Base-by-base conservation (phyloP, 1,140 invertebrate genomes). In the Pygmarrhopalites habei region DNA sequence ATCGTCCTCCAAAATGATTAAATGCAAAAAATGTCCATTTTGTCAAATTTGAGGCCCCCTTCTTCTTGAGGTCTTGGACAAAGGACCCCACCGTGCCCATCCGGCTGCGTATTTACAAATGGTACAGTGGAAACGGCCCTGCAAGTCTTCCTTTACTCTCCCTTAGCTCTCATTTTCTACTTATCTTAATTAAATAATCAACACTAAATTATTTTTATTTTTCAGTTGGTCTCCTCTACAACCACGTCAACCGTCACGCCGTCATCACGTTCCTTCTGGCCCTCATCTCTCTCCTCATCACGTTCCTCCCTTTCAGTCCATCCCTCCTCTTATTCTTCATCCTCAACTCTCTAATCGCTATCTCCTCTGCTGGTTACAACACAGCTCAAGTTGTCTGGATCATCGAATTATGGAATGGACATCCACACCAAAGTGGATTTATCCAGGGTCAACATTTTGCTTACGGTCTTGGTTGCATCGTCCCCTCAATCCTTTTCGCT, bases 361-460 rank as follows among this genome's bases (percentile, higher is more conserved):
- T n/a, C 12, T 23, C 10, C 46, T 10, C 35, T 5, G 63, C 58
- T 2, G 19, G n/a, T 2, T 65, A 60, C 26, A 53, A 55, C n/a
- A 59, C 57, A 2, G 35, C 58, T 1, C 47, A 60, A 25, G 17
- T 65, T 23, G 63, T 65, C 26, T 65, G 63, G 63, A 56, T 65
- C 21, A 49, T 65, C 14, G 63, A 65, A 43, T 53, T 65, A 23
- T 61, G 58, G 63, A 49, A 56, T 2, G 49, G 46, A n/a, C n/a
- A n/a, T n/a, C n/a, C n/a, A n/a, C n/a, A n/a, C 19, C 30, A 44
- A 4, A n/a, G 14, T 19, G 58, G 58, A 14, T 65, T 30, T 44
- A 60, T 65, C 29, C 63, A 65, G 56, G 39, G 3, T 51, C 58
- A 60, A 35, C 63, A 65, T 35, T 65, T 65, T 30, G 43, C 21